Percentiles rank a stretch among this genome's conserved stretches.
These are phyloP conservation scores for Muschampia plurimacula DNA, from an alignment of 2,888 invertebrate genomes.

Conservation along the genomic window DNA sequence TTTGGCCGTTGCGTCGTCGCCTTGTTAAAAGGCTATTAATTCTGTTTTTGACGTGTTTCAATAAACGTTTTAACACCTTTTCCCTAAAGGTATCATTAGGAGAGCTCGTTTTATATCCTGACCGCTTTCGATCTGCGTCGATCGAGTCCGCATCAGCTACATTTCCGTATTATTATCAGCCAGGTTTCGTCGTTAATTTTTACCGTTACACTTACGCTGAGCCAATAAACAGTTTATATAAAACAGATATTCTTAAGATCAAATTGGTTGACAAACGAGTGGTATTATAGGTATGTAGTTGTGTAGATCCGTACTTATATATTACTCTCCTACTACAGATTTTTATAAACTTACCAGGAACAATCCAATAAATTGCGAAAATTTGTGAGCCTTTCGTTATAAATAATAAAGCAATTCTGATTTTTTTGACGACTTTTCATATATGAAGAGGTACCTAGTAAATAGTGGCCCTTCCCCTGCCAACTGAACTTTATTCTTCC, in stretches of 20 bases:
- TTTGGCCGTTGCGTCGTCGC: conserved; percentile 52
- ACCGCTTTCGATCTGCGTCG: conserved; percentile 56
- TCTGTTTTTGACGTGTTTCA: conserved; percentile 78
- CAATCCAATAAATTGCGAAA: too few relatives aligned
- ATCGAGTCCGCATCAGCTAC: conserved; percentile 55
- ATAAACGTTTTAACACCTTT: conserved; percentile 85
- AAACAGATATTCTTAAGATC: neutral
- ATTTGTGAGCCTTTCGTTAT: too few relatives aligned
- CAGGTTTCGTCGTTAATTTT: conserved; percentile 35
- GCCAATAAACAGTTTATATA: neutral
- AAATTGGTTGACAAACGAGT: neutral
- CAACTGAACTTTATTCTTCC: too few relatives aligned
- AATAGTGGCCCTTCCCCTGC: too few relatives aligned
- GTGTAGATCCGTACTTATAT: too few relatives aligned
- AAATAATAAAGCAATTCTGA: too few relatives aligned
- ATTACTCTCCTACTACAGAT: too few relatives aligned
- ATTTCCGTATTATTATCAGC: conserved; percentile 55
- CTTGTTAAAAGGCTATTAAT: conserved; percentile 85
- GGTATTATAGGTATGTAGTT: too few relatives aligned
- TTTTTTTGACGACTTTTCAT: too few relatives aligned
- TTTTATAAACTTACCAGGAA: too few relatives aligned
- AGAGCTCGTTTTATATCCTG: conserved; percentile 65
- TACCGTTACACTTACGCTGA: conserved; percentile 40
- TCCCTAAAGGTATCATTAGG: conserved; percentile 80
- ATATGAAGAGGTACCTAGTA: too few relatives aligned